These are phyloP conservation scores for Eumacrocentrus americanus DNA, from an alignment of 2,888 invertebrate species.

Conservation along the genomic window DNA sequence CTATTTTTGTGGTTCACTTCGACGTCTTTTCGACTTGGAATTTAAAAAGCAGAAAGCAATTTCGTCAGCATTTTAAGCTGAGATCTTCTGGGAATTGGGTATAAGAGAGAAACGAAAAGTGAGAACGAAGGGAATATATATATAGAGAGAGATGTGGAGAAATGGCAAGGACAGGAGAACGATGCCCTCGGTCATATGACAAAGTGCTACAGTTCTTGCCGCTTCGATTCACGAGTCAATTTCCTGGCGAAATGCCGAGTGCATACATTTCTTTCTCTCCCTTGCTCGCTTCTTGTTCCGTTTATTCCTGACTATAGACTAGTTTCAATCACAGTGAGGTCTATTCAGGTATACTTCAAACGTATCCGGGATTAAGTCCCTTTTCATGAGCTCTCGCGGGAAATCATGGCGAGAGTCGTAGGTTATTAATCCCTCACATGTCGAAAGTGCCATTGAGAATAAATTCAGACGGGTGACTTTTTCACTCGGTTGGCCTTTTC, in stretches of 20 bases:
- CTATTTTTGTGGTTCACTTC: not conserved
- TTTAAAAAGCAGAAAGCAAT: slow-evolving; percentile 15
- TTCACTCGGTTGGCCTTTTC: not conserved
- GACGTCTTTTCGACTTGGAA: not conserved
- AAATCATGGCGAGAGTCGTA: slow-evolving; percentile 17
- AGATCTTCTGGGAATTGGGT: not conserved
- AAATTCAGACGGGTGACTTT: slow-evolving; percentile 7
- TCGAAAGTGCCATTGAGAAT: slow-evolving; percentile 10
- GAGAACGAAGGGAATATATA: slow-evolving; percentile 5
- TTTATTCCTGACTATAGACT: too few species aligned
- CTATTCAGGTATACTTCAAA: slow-evolving; percentile 2
- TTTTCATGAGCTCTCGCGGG: slow-evolving; percentile 14
- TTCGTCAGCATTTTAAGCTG: slow-evolving; percentile 19
- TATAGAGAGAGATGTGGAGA: not conserved
- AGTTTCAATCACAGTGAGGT: slow-evolving; percentile 10
- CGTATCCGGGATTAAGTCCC: slow-evolving; percentile 8
- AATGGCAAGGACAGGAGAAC: too few species aligned
- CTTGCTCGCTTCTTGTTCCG: not conserved
- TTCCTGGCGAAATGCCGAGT: slow-evolving; percentile 34
- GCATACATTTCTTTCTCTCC: not conserved
- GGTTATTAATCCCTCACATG: slow-evolving; percentile 26
- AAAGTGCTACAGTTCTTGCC: slow-evolving; percentile 20
- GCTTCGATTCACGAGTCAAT: slow-evolving; percentile 30
- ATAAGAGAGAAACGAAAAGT: not conserved
- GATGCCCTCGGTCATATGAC: slow-evolving; percentile 24